A percentile compares a stretch with the other conserved stretches of the same genome.
Conservation (phyloP, 2,113 vertebrate genomes). For the Nestor notabilis region DNA sequence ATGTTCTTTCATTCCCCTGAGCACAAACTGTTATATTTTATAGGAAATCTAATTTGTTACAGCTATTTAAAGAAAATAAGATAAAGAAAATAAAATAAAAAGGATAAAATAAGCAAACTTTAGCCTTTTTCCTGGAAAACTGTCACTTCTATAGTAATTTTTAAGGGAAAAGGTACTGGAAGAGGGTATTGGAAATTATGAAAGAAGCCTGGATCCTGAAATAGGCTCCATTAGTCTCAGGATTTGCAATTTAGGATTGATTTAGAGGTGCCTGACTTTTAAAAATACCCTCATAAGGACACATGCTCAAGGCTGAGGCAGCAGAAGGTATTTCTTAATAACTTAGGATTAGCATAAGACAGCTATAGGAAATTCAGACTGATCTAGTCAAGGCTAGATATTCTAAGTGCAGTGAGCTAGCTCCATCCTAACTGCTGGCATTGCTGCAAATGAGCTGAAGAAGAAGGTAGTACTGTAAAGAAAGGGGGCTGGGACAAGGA, state of each 20-base stretch:
- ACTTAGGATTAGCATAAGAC: not conserved
- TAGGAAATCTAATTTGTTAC: not conserved
- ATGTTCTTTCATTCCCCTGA: not conserved
- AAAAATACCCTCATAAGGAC: not conserved
- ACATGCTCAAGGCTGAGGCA: not conserved
- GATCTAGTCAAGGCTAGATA: not conserved
- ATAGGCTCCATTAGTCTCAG: not conserved
- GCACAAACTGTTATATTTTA: not conserved
- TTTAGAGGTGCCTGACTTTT: not conserved
- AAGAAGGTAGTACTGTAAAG: not conserved
- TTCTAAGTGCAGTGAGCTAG: not conserved
- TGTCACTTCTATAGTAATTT: not conserved
- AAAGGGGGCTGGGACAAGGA: not conserved
- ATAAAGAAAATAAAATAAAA: not conserved
- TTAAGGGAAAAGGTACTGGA: not conserved
- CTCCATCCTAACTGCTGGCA: not conserved
- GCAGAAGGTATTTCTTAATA: not conserved
- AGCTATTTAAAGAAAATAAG: not conserved
- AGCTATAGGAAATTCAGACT: not conserved
- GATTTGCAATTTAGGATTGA: not conserved
- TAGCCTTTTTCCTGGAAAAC: not conserved
- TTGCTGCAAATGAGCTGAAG: not conserved
- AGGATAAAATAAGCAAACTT: not conserved
- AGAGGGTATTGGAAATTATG: not conserved
- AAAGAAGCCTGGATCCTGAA: not conserved